Base-by-base conservation (phyloP, 2,113 vertebrate species). In the Kryptolebias marmoratus region DNA sequence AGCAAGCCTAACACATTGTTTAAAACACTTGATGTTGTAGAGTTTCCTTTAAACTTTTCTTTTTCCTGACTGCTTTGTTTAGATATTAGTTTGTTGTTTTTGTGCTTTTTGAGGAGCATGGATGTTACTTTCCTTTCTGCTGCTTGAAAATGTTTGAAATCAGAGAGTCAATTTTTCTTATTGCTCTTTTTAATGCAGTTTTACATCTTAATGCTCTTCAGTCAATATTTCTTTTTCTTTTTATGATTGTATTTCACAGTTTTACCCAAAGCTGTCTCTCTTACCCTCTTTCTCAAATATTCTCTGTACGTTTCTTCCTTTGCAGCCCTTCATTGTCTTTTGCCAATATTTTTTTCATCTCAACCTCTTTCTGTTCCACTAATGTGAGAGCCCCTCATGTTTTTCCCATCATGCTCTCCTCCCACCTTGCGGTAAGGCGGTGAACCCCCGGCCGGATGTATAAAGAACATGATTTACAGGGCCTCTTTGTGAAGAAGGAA, bases 391-490 rank as follows among this genome's bases (percentile, higher is more conserved):
- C 84, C 79, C 71, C n/a, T 88, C 80, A 87, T 92, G 91, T 89
- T 92, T 89, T 92, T 89, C 78, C 84, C 87, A 92, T 92, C 87
- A 89, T 87, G 77, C 85, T 85, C 64, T 85, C 82, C 88, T 83
- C 88, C 88, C 88, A 88, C 87, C 79, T 76, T 86, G 83, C 45
- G 82, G 85, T 84, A 71, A 87, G 78, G 75, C 77, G 16, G 77
- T 87, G 87, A 91, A 87, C 89, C 88, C 89, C 88, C 82, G 70
- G 84, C 89, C 91, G 86, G 91, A 90, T 87, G 87, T 89, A 92
- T 92, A 89, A 91, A 92, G 87, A 69, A 87, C 84, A 77, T 92
- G 87, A 92, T 91, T 91, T 92, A 91, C 84, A 68, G 80, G 81
- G 71, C 68, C 75, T 66, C 84, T 87, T 75, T 12, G 48, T 77